phyloP scores from a whole-genome alignment of 2,888 invertebrate species.

The Hyalella azteca region DNA sequence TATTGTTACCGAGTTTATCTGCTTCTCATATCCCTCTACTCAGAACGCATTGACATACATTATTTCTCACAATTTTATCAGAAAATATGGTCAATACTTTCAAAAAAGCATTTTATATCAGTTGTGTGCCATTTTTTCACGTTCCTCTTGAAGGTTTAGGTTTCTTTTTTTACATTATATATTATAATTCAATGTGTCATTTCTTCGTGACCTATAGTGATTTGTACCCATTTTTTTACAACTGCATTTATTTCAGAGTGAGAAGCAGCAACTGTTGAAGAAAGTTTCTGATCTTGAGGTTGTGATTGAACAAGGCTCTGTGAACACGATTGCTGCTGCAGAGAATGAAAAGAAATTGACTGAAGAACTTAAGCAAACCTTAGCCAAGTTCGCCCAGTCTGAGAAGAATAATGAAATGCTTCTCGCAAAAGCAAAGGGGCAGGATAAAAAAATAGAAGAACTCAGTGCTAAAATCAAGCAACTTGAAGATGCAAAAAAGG shows the following conservation, averaged over 20 bases:
- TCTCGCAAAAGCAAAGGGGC: not conserved
- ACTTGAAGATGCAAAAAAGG: constrained; percentile 17
- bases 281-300: not conserved
- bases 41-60: no score
- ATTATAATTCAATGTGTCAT: no score
- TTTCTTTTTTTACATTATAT: no score
- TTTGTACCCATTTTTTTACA: no score
- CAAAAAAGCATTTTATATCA: no score
- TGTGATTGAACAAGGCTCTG: not conserved
- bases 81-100: no score
- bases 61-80: no score
- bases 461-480: not conserved
- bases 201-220: no score
- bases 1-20: no score
- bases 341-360: not conserved
- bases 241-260: not conserved
- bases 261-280: constrained; percentile 6
- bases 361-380: not conserved
- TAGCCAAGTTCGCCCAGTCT: not conserved
- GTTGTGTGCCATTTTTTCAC: no score
- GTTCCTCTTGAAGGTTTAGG: no score
- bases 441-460: constrained; percentile 12
- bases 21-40: no score
- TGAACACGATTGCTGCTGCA: not conserved
- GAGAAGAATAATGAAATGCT: not conserved